These are phyloP conservation scores for Narcine bancroftii DNA, from an alignment of 2,113 vertebrate genomes.

Conservation along the genomic window DNA sequence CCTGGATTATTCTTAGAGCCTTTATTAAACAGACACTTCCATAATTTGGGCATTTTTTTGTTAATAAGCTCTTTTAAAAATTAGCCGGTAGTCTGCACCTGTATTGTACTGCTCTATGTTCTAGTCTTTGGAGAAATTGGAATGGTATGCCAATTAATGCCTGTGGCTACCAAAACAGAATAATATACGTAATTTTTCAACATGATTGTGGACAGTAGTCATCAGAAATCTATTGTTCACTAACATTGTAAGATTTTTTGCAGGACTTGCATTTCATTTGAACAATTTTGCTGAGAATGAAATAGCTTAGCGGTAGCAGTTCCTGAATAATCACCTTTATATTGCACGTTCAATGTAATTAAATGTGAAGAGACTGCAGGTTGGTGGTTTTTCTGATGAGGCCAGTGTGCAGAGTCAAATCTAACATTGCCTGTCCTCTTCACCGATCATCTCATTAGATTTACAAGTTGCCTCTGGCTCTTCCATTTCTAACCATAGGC, in stretches of 20 bases:
- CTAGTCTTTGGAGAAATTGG: not conserved
- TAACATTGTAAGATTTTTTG: not conserved
- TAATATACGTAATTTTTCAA: not conserved
- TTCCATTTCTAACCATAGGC: not conserved
- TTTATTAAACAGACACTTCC: too few species aligned
- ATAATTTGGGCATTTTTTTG: not conserved
- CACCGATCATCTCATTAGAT: not conserved
- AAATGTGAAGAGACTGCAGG: not conserved
- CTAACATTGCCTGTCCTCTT: not conserved
- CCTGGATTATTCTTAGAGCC: too few species aligned
- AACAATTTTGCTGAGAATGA: not conserved
- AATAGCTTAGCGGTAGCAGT: not conserved
- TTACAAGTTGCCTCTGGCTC: not conserved
- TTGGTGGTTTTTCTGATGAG: not conserved
- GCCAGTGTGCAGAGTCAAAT: not conserved
- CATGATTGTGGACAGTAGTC: not conserved
- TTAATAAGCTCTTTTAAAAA: not conserved
- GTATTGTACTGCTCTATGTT: too few species aligned
- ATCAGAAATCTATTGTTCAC: not conserved
- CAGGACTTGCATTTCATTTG: not conserved
- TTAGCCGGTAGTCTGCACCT: too few species aligned
- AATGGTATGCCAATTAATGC: not conserved
- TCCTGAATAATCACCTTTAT: not conserved
- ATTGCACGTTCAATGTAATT: not conserved
- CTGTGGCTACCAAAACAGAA: not conserved